These are phyloP conservation scores for Onchidella celtica DNA, from an alignment of 2,888 invertebrate species.

Conservation along the genomic window DNA sequence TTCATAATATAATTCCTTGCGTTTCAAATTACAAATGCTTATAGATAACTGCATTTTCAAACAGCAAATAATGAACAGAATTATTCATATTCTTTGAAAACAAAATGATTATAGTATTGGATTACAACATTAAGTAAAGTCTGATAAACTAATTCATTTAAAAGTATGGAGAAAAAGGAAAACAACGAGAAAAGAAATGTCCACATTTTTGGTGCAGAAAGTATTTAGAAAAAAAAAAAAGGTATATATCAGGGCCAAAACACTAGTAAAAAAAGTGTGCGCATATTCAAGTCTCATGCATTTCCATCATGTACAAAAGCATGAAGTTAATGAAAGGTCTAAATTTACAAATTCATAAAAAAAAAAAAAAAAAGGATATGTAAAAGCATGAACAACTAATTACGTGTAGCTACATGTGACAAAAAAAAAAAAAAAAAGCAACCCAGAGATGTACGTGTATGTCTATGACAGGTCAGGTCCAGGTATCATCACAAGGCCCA, in stretches of 20 bases:
- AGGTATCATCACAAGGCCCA: constrained; percentile 58
- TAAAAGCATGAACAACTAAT: neutral
- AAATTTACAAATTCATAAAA: neutral
- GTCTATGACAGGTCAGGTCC: constrained; percentile 24
- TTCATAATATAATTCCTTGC: no score
- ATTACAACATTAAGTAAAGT: no score
- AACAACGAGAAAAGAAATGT: neutral
- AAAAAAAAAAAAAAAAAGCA: constrained; percentile 22
- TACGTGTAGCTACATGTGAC: constrained; percentile 19
- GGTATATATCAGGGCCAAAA: constrained; percentile 17
- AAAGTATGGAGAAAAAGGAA: neutral
- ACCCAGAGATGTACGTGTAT: constrained; percentile 8
- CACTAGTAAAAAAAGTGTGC: constrained; percentile 25
- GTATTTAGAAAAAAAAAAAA: neutral
- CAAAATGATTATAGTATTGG: no score
- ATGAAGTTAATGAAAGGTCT: constrained; percentile 7
- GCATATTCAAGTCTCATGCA: constrained; percentile 40
- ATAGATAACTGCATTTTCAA: no score
- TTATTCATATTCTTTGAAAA: no score
- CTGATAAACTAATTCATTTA: no score
- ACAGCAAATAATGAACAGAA: no score
- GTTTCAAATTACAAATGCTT: no score
- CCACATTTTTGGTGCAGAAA: constrained; percentile 26
- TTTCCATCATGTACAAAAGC: constrained; percentile 51
- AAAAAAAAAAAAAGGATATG: neutral